Percentiles rank a stretch among this genome's conserved stretches.
phyloP scores from a whole-genome alignment of 2,888 invertebrate species.

The Pseudoips prasinana region DNA sequence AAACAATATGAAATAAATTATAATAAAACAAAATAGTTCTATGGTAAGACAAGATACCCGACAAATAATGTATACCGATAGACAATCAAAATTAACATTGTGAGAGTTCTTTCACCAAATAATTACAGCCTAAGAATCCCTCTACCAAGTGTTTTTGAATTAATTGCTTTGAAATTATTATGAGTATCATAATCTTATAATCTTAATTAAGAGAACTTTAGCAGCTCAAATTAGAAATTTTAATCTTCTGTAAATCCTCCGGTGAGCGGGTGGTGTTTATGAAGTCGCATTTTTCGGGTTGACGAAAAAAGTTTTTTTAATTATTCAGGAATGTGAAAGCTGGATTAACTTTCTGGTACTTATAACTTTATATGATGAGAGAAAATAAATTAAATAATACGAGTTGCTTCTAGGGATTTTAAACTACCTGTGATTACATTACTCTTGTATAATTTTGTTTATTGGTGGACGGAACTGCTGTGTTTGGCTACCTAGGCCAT shows the following conservation, averaged over 20 bases:
- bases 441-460: too few species aligned
- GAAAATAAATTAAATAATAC: too few species aligned
- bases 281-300: slow-evolving; percentile 47
- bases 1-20: too few species aligned
- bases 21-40: too few species aligned
- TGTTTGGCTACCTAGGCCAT: too few species aligned
- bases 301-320: slow-evolving; percentile 26
- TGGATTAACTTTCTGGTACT: background rate
- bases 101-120: too few species aligned
- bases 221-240: slow-evolving; percentile 70
- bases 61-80: too few species aligned
- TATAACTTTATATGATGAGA: too few species aligned
- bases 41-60: too few species aligned
- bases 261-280: slow-evolving; percentile 44
- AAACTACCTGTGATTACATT: too few species aligned
- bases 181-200: slow-evolving; percentile 77
- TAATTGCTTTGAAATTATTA: slow-evolving; percentile 76
- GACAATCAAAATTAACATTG: background rate
- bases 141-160: slow-evolving; percentile 63
- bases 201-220: slow-evolving; percentile 76
- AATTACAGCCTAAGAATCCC: slow-evolving; percentile 44
- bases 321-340: slow-evolving; percentile 1
- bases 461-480: too few species aligned
- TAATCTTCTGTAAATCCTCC: slow-evolving; percentile 65
- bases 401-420: too few species aligned